Evolutionary conservation across 2,888 invertebrate species (phyloP).

Genomic region (Lochmaea capreae): DNA sequence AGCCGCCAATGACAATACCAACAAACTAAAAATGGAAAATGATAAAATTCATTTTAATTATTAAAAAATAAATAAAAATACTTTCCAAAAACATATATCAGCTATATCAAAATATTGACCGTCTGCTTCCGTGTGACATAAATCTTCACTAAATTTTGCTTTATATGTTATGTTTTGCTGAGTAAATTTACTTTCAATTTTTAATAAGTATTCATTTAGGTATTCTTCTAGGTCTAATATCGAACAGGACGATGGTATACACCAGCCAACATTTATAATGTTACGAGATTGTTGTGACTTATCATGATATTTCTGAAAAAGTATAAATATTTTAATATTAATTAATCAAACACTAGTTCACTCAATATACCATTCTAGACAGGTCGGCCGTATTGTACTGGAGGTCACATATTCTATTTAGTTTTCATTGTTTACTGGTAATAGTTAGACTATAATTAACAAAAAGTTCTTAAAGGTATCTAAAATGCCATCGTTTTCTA

Average conservation of each 20-base stretch:
- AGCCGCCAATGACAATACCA: slow-evolving; percentile 55
- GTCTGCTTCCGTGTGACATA: slow-evolving; percentile 59
- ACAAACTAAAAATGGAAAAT: slow-evolving; percentile 53
- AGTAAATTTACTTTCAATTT: slow-evolving; percentile 56
- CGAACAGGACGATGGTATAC: slow-evolving; percentile 62
- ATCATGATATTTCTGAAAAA: slow-evolving; percentile 56
- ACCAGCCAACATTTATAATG: slow-evolving; percentile 60
- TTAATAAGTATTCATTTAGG: slow-evolving; percentile 56
- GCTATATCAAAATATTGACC: slow-evolving; percentile 52
- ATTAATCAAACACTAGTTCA: background rate
- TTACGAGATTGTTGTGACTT: slow-evolving; percentile 59
- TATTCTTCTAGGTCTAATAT: slow-evolving; percentile 56
- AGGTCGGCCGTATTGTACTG: no score
- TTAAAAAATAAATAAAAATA: slow-evolving; percentile 17
- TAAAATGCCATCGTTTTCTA: no score
- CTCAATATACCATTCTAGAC: background rate
- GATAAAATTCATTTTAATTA: slow-evolving; percentile 7
- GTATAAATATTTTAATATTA: background rate
- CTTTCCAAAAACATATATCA: slow-evolving; percentile 63
- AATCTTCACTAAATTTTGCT: slow-evolving; percentile 47
- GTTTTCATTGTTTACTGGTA: no score
- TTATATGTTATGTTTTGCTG: slow-evolving; percentile 55
- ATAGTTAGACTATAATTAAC: no score
- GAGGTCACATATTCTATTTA: no score
- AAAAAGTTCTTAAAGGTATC: no score